These are phyloP conservation scores for Oryzias woworae DNA, from an alignment of 2,113 vertebrate species.

Conservation along the genomic window DNA sequence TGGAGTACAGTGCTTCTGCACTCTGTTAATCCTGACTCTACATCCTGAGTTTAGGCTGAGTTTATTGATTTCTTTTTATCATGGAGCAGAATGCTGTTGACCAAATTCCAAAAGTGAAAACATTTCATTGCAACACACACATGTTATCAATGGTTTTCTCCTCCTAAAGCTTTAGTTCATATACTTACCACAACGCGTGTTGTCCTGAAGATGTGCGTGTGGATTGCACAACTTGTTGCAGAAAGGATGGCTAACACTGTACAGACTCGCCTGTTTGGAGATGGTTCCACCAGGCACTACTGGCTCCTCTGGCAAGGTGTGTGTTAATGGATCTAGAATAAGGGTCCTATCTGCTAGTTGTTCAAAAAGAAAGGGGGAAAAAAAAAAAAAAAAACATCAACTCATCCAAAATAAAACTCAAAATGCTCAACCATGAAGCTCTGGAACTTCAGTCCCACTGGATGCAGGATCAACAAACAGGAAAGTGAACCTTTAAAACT, in stretches of 20 bases:
- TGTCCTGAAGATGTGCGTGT: conserved; percentile 1
- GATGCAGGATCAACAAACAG: no score
- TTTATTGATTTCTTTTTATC: conserved; percentile 15
- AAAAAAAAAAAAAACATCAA: neutral
- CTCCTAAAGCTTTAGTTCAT: neutral
- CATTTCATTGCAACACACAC: neutral
- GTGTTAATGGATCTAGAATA: conserved; percentile 12
- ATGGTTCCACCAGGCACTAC: conserved; percentile 64
- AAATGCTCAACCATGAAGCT: no score
- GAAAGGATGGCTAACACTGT: conserved; percentile 7
- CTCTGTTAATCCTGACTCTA: neutral
- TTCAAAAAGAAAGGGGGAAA: neutral
- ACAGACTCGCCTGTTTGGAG: conserved; percentile 20
- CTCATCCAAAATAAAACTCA: conserved; percentile 2
- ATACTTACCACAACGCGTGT: neutral
- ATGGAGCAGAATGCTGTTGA: neutral
- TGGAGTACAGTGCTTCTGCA: no score
- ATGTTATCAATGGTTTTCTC: neutral
- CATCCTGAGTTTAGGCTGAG: conserved; percentile 10
- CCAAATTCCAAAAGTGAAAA: neutral
- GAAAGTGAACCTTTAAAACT: no score
- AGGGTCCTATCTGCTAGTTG: conserved; percentile 40
- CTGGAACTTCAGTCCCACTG: no score
- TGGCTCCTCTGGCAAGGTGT: conserved; percentile 42
- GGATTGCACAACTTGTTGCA: conserved; percentile 21